Percentiles rank a stretch among this genome's conserved stretches.
phyloP scores from a whole-genome alignment of 2,113 vertebrate genomes.

The Petromus typicus region DNA sequence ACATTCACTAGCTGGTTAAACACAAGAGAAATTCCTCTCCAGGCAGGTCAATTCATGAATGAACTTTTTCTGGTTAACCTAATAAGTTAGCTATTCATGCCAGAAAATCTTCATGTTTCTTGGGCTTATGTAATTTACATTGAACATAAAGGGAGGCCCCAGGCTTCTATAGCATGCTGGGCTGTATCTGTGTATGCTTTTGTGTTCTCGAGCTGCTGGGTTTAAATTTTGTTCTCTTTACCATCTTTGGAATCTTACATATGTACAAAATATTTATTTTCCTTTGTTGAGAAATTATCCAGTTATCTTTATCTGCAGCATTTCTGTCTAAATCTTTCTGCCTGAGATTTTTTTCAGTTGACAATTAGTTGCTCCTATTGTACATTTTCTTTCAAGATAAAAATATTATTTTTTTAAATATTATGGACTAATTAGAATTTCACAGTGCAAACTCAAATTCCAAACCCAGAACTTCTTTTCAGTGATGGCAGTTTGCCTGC shows the following conservation, averaged over 20 bases:
- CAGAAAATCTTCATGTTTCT: background rate
- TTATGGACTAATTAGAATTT: background rate
- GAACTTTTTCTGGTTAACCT: constrained; percentile 13
- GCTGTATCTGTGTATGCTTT: background rate
- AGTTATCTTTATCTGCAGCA: background rate
- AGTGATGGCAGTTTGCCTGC: background rate
- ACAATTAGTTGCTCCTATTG: background rate
- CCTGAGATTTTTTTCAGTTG: background rate
- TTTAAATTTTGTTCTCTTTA: background rate
- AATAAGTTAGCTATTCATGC: background rate
- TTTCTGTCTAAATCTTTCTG: background rate
- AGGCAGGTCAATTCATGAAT: background rate
- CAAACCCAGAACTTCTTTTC: background rate
- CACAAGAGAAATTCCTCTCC: background rate
- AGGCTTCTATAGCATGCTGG: accelerated
- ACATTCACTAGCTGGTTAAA: background rate
- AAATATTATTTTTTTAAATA: constrained; percentile 1
- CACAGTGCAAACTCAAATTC: background rate
- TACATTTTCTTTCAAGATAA: background rate
- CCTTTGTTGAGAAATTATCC: constrained; percentile 14
- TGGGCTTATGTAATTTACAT: background rate
- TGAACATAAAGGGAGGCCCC: background rate
- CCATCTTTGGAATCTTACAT: background rate
- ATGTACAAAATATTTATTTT: background rate
- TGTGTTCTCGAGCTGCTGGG: background rate